Percentiles rank a stretch among this genome's conserved stretches.
These are phyloP conservation scores for Zaprionus ghesquierei DNA, from an alignment of 1,140 invertebrate species.

Conservation along the genomic window DNA sequence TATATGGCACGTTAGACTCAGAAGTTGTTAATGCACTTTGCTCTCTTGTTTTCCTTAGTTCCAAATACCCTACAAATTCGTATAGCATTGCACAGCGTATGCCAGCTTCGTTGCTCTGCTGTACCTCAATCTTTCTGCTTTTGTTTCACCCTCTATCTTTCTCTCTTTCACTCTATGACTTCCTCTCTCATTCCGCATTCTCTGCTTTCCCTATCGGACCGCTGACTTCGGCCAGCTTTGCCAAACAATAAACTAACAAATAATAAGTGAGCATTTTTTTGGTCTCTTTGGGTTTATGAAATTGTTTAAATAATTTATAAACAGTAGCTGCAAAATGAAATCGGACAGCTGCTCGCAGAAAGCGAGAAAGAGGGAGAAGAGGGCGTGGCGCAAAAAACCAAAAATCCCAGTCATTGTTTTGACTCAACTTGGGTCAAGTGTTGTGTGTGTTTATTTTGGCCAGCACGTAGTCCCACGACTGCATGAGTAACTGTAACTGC, in stretches of 20 bases:
- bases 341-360: constrained; percentile 59
- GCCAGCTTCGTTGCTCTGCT: too few relatives aligned
- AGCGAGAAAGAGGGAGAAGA: not conserved
- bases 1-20: too few relatives aligned
- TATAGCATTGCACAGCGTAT: too few relatives aligned
- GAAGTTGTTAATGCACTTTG: too few relatives aligned
- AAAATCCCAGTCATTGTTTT: constrained; percentile 38
- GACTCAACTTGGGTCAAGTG: constrained; percentile 31
- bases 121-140: too few relatives aligned
- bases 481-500: constrained; percentile 13
- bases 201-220: not conserved
- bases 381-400: not conserved
- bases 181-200: not conserved
- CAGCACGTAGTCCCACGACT: constrained; percentile 46
- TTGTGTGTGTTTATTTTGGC: constrained; percentile 26
- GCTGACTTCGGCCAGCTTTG: constrained; percentile 37
- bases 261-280: constrained; percentile 46
- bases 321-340: constrained; percentile 63
- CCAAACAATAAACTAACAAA: constrained; percentile 40
- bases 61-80: too few relatives aligned
- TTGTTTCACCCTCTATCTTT: not conserved
- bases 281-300: constrained; percentile 29
- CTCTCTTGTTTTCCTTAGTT: too few relatives aligned
- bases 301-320: constrained; percentile 75
- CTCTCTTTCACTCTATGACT: not conserved